phyloP scores from a whole-genome alignment of 2,888 invertebrate species.

The Xanthia icteritia region DNA sequence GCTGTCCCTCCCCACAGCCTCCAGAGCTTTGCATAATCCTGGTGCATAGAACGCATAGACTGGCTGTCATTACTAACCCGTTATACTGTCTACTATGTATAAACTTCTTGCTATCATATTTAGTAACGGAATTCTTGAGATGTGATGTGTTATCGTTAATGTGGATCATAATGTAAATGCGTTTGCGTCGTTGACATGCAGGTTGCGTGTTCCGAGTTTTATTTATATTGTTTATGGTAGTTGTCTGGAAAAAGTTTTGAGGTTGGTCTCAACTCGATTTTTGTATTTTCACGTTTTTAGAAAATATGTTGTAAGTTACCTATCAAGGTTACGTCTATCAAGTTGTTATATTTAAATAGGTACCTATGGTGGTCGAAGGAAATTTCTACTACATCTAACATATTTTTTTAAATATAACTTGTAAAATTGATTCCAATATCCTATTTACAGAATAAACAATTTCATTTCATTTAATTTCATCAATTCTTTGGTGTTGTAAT shows the following conservation, averaged over 20 bases:
- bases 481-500: slow-evolving; percentile 16
- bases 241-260: neutral
- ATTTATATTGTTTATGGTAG: neutral
- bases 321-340: neutral
- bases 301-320: neutral
- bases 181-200: slow-evolving; percentile 32
- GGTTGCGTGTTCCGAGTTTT: slow-evolving; percentile 13
- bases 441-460: too few relatives aligned
- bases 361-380: too few relatives aligned
- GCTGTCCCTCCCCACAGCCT: slow-evolving; percentile 62
- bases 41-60: slow-evolving; percentile 47
- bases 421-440: too few relatives aligned
- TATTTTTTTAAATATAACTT: too few relatives aligned
- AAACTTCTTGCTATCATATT: slow-evolving; percentile 63
- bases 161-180: slow-evolving; percentile 56
- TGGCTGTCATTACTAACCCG: slow-evolving; percentile 67
- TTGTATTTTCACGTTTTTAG: neutral
- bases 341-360: neutral
- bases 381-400: too few relatives aligned
- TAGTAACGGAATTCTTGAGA: slow-evolving; percentile 65
- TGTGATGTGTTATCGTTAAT: slow-evolving; percentile 47
- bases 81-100: slow-evolving; percentile 61
- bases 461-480: too few relatives aligned
- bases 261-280: neutral
- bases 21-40: slow-evolving; percentile 73